These are phyloP conservation scores for Siniperca scherzeri DNA, from an alignment of 2,797 vertebrate genomes.

Conservation along the genomic window DNA sequence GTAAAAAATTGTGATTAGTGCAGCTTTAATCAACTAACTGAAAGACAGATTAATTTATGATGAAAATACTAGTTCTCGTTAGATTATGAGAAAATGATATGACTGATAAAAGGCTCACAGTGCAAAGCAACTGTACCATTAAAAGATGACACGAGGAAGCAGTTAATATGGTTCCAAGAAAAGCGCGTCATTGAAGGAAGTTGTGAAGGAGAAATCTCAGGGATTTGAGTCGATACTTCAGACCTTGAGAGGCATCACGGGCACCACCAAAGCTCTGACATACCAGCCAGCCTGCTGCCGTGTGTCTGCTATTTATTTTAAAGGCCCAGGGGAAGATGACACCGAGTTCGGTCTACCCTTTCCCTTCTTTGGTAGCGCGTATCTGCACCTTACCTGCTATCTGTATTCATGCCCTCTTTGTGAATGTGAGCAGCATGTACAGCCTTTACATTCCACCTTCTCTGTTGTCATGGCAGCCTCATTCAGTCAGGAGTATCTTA, in stretches of 20 bases:
- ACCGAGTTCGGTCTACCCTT: conserved; percentile 23
- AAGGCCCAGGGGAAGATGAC: conserved; percentile 44
- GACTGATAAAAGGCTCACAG: neutral
- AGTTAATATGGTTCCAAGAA: neutral
- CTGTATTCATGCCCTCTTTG: conserved; percentile 25
- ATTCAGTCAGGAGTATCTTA: conserved; percentile 20
- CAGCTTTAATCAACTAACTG: neutral
- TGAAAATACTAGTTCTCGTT: neutral
- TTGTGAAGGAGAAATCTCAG: conserved; percentile 47
- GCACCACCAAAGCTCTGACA: conserved; percentile 28
- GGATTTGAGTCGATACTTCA: conserved; percentile 28
- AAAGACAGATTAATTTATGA: neutral
- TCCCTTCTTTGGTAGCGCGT: neutral
- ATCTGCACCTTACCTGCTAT: conserved; percentile 31
- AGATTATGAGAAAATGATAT: neutral
- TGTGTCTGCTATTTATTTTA: conserved; percentile 45
- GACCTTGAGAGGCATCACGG: conserved; percentile 17
- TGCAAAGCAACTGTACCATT: neutral
- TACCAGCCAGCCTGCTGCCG: conserved; percentile 1
- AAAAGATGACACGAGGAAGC: neutral
- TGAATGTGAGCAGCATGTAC: conserved; percentile 12
- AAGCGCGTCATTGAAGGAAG: conserved; percentile 22
- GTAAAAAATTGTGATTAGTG: neutral
- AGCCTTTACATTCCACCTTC: conserved; percentile 3
- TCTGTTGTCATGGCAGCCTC: conserved; percentile 43